Percentiles rank a stretch among this genome's conserved stretches.
Evolutionary conservation across 2,888 invertebrate species (phyloP).

Genomic region (Ectobius pallidus): DNA sequence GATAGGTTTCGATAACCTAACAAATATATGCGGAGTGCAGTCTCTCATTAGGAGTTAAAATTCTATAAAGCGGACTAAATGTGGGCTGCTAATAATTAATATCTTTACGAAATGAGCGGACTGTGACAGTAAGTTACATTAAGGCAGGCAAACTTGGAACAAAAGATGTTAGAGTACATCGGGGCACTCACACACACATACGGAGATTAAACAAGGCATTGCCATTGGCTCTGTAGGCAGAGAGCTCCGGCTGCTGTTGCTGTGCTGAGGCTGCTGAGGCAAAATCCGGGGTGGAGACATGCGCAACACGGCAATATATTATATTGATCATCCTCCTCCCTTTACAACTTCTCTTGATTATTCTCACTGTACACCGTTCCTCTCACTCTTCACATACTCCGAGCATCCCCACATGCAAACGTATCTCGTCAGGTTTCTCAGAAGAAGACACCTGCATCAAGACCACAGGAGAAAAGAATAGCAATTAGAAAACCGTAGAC

Average conservation of each 20-base stretch:
- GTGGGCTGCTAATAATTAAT: too few relatives aligned
- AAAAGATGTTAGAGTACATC: too few relatives aligned
- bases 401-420: conserved; percentile 20
- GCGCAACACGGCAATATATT: conserved; percentile 27
- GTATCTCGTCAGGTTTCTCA: conserved; percentile 20
- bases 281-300: conserved; percentile 19
- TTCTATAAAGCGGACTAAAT: too few relatives aligned
- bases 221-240: background rate
- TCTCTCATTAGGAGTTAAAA: too few relatives aligned
- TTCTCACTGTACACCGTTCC: conserved; percentile 1
- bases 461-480: background rate
- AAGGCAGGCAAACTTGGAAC: too few relatives aligned
- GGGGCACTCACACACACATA: background rate
- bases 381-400: background rate
- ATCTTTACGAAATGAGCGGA: too few relatives aligned
- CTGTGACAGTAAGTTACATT: too few relatives aligned
- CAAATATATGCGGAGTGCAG: too few relatives aligned
- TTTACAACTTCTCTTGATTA: conserved; percentile 17
- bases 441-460: background rate
- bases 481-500: background rate
- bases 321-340: conserved; percentile 33
- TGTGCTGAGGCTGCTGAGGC: background rate
- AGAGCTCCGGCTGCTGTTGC: background rate
- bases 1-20: too few relatives aligned
- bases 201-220: background rate